A percentile compares a stretch with the other conserved stretches of the same genome.
These are phyloP conservation scores for Epistrophe eligans DNA, from an alignment of 2,888 invertebrate species.

Conservation along the genomic window DNA sequence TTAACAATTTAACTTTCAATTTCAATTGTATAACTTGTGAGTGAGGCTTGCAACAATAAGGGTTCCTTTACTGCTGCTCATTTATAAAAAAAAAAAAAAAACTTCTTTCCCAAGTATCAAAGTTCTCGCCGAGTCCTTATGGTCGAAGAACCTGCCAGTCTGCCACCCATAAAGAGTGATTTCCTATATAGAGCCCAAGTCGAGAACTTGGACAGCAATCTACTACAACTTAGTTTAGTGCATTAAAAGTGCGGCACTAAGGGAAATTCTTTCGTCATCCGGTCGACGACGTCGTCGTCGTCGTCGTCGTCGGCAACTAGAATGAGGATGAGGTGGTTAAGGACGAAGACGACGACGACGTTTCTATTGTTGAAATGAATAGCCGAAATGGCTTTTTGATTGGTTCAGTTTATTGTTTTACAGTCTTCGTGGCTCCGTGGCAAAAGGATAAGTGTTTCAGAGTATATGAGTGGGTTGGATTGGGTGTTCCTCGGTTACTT, in stretches of 20 bases:
- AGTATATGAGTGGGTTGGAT: conserved; percentile 56
- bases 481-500: conserved; percentile 11
- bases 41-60: conserved; percentile 57
- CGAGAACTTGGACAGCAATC: conserved; percentile 66
- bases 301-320: conserved; percentile 33
- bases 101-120: conserved; percentile 59
- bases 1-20: conserved; percentile 76
- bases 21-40: conserved; percentile 58
- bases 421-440: conserved; percentile 75
- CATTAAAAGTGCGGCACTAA: conserved; percentile 61
- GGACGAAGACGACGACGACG: conserved; percentile 34
- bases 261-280: conserved; percentile 65
- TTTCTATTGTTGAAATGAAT: conserved; percentile 81
- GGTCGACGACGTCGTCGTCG: conserved; percentile 48
- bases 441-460: conserved; percentile 71
- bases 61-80: conserved; percentile 58
- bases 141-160: conserved; percentile 75
- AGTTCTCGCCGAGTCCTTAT: conserved; percentile 68
- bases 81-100: conserved; percentile 29
- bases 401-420: conserved; percentile 78
- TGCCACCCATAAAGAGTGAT: conserved; percentile 76
- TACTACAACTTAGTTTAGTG: conserved; percentile 70
- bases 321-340: background rate
- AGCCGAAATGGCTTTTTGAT: conserved; percentile 83
- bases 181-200: conserved; percentile 56